Percentiles rank a stretch among this genome's conserved stretches.
Evolutionary conservation across 2,888 invertebrate species (phyloP).

Genomic region (Caenorhabditis sp.): DNA sequence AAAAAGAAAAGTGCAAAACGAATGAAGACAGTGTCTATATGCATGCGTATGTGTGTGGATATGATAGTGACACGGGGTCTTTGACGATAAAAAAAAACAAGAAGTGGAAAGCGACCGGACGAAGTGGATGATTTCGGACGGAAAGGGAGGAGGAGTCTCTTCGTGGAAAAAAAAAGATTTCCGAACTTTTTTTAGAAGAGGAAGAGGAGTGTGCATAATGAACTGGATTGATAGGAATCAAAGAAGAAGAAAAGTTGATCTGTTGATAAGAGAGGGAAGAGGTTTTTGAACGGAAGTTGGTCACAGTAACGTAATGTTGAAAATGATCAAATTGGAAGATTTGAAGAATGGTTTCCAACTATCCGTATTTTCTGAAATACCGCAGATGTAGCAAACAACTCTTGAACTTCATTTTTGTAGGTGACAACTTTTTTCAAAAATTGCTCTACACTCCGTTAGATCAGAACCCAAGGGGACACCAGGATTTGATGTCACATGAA

Average conservation of each 20-base stretch:
- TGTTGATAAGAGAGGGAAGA: background rate
- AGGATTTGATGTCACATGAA: too few species aligned
- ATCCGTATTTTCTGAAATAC: too few species aligned
- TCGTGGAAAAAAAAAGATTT: conserved; percentile 10
- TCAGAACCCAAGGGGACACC: too few species aligned
- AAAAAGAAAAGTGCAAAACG: conserved; percentile 34
- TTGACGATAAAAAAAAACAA: conserved; percentile 48
- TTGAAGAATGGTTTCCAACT: too few species aligned
- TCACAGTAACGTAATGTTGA: too few species aligned
- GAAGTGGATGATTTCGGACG: conserved; percentile 22
- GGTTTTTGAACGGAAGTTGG: background rate
- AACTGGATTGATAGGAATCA: background rate
- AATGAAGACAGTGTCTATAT: background rate
- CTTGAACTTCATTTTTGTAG: too few species aligned
- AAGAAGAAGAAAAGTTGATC: background rate
- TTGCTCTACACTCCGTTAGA: too few species aligned
- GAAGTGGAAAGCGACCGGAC: conserved; percentile 30
- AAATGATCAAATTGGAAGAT: too few species aligned
- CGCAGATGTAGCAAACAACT: too few species aligned
- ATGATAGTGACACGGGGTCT: conserved; percentile 36
- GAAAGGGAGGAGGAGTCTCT: conserved; percentile 19
- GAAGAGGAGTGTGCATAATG: conserved; percentile 1
- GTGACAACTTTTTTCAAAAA: too few species aligned
- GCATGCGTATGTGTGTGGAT: conserved; percentile 7
- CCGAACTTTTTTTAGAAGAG: background rate